Evolutionary conservation across 2,888 invertebrate species (phyloP).

Genomic region (Hymenopus coronatus): DNA sequence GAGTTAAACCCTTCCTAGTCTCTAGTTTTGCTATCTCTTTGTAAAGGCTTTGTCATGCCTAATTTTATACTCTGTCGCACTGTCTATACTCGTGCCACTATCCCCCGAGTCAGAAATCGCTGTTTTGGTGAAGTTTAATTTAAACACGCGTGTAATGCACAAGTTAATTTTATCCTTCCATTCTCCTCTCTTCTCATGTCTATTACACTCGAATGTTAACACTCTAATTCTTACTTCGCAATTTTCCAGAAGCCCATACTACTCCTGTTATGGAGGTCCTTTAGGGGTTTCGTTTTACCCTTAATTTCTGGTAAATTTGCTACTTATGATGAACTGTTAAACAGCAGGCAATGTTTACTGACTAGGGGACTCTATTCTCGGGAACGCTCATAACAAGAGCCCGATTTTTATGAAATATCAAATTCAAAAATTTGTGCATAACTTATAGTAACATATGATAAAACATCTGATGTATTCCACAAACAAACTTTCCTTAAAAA

Average conservation of each 20-base stretch:
- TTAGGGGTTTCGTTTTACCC: too few relatives aligned
- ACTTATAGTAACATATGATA: too few relatives aligned
- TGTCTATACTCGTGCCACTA: neutral
- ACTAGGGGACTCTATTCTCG: too few relatives aligned
- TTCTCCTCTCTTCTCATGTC: neutral
- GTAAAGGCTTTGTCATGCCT: neutral
- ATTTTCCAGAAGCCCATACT: neutral
- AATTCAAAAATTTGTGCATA: too few relatives aligned
- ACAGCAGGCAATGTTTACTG: too few relatives aligned
- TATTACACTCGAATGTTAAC: neutral
- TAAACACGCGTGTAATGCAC: neutral
- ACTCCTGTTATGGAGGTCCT: neutral
- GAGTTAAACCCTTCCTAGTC: neutral
- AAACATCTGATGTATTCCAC: too few relatives aligned
- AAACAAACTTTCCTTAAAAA: too few relatives aligned
- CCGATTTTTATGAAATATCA: too few relatives aligned
- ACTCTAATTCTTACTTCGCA: neutral
- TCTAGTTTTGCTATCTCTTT: neutral
- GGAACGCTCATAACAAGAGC: too few relatives aligned
- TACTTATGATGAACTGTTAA: too few relatives aligned
- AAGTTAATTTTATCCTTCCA: neutral
- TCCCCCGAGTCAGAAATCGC: neutral
- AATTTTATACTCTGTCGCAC: neutral
- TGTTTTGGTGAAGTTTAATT: neutral
- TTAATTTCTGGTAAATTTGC: too few relatives aligned